Percentiles rank a stretch among this genome's conserved stretches.
Conservation (phyloP, 2,888 invertebrate species). For the Tuberolachnus salignus region DNA sequence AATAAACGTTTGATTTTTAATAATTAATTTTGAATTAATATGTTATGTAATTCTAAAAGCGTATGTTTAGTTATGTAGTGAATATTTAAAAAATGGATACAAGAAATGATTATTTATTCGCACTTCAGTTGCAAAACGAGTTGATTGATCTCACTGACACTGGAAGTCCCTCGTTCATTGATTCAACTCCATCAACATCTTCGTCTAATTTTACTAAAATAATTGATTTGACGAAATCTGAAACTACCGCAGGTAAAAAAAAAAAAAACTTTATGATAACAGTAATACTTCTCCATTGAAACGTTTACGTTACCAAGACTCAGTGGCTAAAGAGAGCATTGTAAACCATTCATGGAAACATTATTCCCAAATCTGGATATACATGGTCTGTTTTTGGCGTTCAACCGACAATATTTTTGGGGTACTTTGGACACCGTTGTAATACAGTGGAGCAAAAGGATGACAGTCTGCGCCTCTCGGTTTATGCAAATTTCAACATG, state of each 20-base stretch:
- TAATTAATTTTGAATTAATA: too few relatives aligned
- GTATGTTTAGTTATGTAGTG: not conserved
- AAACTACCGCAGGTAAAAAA: slow-evolving; percentile 56
- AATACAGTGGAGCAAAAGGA: slow-evolving; percentile 92
- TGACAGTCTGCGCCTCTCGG: slow-evolving; percentile 85
- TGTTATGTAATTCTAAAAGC: too few relatives aligned
- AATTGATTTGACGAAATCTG: slow-evolving; percentile 8
- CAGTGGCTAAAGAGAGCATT: slow-evolving; percentile 62
- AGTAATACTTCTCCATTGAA: not conserved
- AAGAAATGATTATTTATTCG: slow-evolving; percentile 61
- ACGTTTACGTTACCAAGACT: not conserved
- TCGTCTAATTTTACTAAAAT: not conserved
- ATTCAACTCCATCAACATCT: not conserved
- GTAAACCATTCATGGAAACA: slow-evolving; percentile 81
- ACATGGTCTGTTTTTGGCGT: slow-evolving; percentile 81
- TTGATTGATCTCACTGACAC: slow-evolving; percentile 54
- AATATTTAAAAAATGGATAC: slow-evolving; percentile 31
- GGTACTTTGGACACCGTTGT: slow-evolving; percentile 76
- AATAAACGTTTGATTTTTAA: too few relatives aligned
- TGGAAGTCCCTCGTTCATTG: not conserved
- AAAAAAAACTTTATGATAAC: slow-evolving; percentile 59
- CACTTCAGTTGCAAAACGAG: slow-evolving; percentile 61
- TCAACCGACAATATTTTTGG: slow-evolving; percentile 85
- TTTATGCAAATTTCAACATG: slow-evolving; percentile 77
- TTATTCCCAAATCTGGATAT: slow-evolving; percentile 95